phyloP scores from a whole-genome alignment of 2,888 invertebrate species.

The Eupelmus urozonus region DNA sequence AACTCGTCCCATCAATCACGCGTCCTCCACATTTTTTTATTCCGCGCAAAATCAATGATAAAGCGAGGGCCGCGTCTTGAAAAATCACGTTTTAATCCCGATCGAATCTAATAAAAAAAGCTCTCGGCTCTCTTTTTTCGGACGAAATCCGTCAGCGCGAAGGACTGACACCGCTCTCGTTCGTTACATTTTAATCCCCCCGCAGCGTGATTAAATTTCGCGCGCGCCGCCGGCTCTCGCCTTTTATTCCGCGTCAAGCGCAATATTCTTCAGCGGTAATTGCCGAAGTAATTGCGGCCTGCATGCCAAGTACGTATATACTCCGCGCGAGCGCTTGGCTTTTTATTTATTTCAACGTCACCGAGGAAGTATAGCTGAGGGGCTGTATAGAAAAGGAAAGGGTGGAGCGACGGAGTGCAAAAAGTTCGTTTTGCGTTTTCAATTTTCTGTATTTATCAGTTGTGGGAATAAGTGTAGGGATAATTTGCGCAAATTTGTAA shows the following conservation, averaged over 20 bases:
- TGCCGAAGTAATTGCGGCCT: slow-evolving; percentile 69
- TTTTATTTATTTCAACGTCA: slow-evolving; percentile 38
- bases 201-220: slow-evolving; percentile 56
- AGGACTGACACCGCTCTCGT: slow-evolving; percentile 14
- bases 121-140: slow-evolving; percentile 5
- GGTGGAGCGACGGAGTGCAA: background rate
- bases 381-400: background rate
- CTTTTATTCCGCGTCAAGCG: slow-evolving; percentile 33
- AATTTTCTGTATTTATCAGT: background rate
- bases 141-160: slow-evolving; percentile 3
- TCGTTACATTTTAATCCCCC: slow-evolving; percentile 52
- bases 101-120: too few relatives aligned
- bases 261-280: slow-evolving; percentile 63
- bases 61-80: too few relatives aligned
- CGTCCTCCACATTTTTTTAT: too few relatives aligned
- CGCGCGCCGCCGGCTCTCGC: background rate
- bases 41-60: too few relatives aligned
- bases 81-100: too few relatives aligned
- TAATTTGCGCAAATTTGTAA: background rate
- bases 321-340: background rate
- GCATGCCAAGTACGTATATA: too few relatives aligned
- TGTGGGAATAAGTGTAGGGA: background rate
- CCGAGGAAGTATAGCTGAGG: background rate
- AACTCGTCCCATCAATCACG: too few relatives aligned
- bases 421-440: slow-evolving; percentile 7